Percentiles rank a stretch among this genome's conserved stretches.
phyloP scores from a whole-genome alignment of 2,888 invertebrate genomes.

The Biston betularia region DNA sequence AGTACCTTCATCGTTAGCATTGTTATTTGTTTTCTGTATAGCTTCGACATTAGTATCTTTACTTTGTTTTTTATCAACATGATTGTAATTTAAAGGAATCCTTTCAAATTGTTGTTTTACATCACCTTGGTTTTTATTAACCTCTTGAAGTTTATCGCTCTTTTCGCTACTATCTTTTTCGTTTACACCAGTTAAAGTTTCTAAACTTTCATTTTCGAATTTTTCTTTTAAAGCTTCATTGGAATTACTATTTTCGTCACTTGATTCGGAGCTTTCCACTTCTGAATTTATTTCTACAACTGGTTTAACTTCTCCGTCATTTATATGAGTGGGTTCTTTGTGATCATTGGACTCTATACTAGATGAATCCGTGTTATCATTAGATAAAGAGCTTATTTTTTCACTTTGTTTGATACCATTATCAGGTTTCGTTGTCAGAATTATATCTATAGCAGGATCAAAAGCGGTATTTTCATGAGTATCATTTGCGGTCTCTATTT shows the following conservation, averaged over 20 bases:
- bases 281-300: constrained; percentile 74
- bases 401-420: constrained; percentile 35
- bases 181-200: constrained; percentile 56
- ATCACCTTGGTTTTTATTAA: constrained; percentile 54
- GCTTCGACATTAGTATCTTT: constrained; percentile 40
- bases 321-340: constrained; percentile 58
- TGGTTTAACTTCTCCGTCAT: constrained; percentile 75
- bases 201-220: constrained; percentile 56
- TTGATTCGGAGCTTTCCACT: constrained; percentile 56
- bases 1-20: constrained; percentile 57
- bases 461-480: constrained; percentile 45
- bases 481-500: constrained; percentile 57
- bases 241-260: constrained; percentile 46
- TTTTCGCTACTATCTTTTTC: constrained; percentile 48
- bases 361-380: constrained; percentile 42
- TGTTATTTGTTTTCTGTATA: constrained; percentile 45
- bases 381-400: constrained; percentile 42
- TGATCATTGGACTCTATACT: constrained; percentile 48
- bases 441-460: constrained; percentile 46
- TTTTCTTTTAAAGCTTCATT: constrained; percentile 48
- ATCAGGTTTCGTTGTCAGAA: constrained; percentile 41
- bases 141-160: constrained; percentile 50
- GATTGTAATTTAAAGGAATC: constrained; percentile 78
- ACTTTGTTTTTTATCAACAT: constrained; percentile 42
- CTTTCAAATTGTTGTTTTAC: constrained; percentile 80